Conservation (phyloP, 1,140 invertebrate species). For the Trachelipus rathkii region DNA sequence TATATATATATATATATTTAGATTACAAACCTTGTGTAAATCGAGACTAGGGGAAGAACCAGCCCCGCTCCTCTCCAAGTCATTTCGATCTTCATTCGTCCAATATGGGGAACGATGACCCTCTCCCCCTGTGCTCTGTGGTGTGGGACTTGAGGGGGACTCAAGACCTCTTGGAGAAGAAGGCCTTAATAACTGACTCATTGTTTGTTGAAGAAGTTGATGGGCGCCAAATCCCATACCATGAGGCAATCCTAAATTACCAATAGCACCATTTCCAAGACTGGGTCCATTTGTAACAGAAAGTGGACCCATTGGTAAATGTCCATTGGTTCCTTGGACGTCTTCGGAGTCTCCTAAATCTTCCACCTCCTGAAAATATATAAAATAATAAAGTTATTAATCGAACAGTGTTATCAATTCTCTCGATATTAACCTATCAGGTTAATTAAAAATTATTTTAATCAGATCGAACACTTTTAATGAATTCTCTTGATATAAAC, state of each 20-base stretch:
- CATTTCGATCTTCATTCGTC: background rate
- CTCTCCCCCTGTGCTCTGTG: background rate
- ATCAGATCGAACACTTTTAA: too few species aligned
- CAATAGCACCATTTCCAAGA: background rate
- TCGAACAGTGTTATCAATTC: too few species aligned
- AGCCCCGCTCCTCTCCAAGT: background rate
- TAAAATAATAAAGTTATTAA: too few species aligned
- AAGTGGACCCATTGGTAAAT: background rate
- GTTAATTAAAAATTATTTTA: too few species aligned
- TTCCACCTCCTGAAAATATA: background rate
- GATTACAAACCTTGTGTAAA: background rate
- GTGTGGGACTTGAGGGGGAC: background rate
- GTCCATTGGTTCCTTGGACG: background rate
- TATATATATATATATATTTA: background rate
- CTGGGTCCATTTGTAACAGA: background rate
- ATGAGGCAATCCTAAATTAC: background rate
- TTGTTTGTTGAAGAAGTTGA: background rate
- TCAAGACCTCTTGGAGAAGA: background rate
- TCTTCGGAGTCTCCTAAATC: background rate
- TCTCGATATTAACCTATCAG: too few species aligned
- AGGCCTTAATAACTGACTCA: background rate
- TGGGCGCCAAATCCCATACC: background rate
- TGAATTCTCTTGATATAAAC: too few species aligned
- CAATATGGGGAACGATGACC: slow-evolving; percentile 1
- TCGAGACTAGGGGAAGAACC: background rate